These are phyloP conservation scores for Pomatorhinus ruficollis DNA, from an alignment of 2,113 vertebrate genomes.

Conservation along the genomic window DNA sequence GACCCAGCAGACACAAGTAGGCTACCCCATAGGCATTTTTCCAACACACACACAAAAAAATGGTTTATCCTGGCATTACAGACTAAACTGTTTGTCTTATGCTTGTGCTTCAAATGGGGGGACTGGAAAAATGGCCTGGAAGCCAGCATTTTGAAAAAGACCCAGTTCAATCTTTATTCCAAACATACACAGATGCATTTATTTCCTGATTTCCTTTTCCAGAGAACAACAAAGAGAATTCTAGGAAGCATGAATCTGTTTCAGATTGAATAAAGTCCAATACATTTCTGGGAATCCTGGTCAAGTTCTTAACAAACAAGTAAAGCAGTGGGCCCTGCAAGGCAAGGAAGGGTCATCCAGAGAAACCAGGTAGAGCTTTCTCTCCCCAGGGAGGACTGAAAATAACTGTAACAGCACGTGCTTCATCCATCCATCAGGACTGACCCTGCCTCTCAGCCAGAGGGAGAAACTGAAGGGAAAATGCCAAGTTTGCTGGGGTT, in stretches of 20 bases:
- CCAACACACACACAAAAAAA: neutral
- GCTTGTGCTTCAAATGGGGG: neutral
- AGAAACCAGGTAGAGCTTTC: constrained; percentile 17
- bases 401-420: neutral
- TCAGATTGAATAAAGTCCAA: constrained; percentile 10
- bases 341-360: neutral
- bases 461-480: neutral
- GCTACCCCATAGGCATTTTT: neutral
- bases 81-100: neutral
- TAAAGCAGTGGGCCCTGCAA: neutral
- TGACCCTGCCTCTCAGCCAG: neutral
- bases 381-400: neutral
- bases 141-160: neutral
- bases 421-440: neutral
- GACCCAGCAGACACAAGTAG: neutral
- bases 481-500: neutral
- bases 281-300: constrained; percentile 22
- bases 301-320: constrained; percentile 11
- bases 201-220: constrained; percentile 15
- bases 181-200: constrained; percentile 31
- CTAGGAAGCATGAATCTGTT: constrained; percentile 49
- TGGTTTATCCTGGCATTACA: neutral
- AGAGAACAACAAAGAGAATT: constrained; percentile 37
- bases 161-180: neutral
- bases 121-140: neutral